Conservation (phyloP, 2,888 invertebrate genomes). For the Synergus laeviventris region DNA sequence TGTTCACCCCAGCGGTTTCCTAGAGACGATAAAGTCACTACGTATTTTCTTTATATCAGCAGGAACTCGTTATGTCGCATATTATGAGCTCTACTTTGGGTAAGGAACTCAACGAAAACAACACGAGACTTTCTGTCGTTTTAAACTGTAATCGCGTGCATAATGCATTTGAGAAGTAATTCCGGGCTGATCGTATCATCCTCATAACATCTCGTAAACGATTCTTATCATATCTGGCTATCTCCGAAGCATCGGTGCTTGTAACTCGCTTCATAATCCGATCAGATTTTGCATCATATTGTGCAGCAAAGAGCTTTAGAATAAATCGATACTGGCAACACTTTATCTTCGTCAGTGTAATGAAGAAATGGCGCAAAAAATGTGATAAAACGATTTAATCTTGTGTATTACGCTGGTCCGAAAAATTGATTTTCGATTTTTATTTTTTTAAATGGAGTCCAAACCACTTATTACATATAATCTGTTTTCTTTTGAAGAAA, state of each 20-base stretch:
- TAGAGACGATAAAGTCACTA: slow-evolving; percentile 33
- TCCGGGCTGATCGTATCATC: slow-evolving; percentile 17
- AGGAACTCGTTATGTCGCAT: slow-evolving; percentile 38
- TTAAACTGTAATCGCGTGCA: slow-evolving; percentile 35
- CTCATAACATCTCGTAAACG: slow-evolving; percentile 24
- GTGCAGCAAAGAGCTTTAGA: neutral
- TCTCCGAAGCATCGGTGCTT: neutral
- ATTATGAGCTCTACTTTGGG: slow-evolving; percentile 33
- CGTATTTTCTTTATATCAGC: slow-evolving; percentile 36
- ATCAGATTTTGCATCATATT: slow-evolving; percentile 31
- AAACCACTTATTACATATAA: neutral
- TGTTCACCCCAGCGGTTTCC: slow-evolving; percentile 28
- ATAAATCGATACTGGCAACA: slow-evolving; percentile 26
- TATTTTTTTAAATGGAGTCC: neutral
- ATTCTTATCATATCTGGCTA: slow-evolving; percentile 31
- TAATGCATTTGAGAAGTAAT: slow-evolving; percentile 26
- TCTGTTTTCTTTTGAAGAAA: neutral
- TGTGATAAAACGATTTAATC: neutral
- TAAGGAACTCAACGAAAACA: slow-evolving; percentile 22
- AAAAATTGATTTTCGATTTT: neutral
- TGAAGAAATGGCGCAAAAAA: neutral
- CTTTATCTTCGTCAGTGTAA: neutral
- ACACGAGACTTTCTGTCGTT: slow-evolving; percentile 30
- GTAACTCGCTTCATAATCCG: neutral
- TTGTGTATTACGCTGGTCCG: neutral